phyloP scores from a whole-genome alignment of 2,797 vertebrate species.

The Tamandua tetradactyla region DNA sequence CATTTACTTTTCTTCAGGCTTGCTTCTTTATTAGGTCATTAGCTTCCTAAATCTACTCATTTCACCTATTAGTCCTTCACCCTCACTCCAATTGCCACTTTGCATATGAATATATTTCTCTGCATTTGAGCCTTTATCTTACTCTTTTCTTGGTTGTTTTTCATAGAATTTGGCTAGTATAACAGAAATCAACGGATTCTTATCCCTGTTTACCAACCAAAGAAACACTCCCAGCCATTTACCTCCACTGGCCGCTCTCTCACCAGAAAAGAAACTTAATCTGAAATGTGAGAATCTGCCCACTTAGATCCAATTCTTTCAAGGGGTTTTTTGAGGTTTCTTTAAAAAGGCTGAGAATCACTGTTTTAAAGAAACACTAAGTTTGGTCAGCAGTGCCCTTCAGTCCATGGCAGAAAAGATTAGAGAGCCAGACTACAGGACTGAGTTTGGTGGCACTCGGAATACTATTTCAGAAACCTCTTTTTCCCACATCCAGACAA shows the following conservation, averaged over 20 bases:
- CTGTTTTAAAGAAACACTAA: constrained; percentile 24
- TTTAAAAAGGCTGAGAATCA: background rate
- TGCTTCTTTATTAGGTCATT: background rate
- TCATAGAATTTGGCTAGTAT: background rate
- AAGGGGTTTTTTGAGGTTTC: background rate
- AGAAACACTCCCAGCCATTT: background rate
- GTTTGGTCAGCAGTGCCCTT: background rate
- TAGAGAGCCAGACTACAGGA: background rate
- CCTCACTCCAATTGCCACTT: background rate
- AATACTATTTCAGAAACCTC: background rate
- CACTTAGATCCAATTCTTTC: background rate
- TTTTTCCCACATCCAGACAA: constrained; percentile 8
- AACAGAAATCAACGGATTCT: constrained; percentile 1
- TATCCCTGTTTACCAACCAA: background rate
- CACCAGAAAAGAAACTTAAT: background rate
- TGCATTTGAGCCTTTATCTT: background rate
- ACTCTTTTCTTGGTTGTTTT: background rate
- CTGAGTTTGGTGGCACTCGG: background rate
- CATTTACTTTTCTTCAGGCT: background rate
- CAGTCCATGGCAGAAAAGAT: background rate
- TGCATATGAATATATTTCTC: constrained; percentile 5
- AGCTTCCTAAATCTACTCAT: constrained; percentile 44
- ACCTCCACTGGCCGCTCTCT: background rate
- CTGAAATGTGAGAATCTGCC: background rate
- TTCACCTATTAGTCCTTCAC: constrained; percentile 21